Conservation (phyloP, 2,888 invertebrate species). For the Odontomyia ornata region DNA sequence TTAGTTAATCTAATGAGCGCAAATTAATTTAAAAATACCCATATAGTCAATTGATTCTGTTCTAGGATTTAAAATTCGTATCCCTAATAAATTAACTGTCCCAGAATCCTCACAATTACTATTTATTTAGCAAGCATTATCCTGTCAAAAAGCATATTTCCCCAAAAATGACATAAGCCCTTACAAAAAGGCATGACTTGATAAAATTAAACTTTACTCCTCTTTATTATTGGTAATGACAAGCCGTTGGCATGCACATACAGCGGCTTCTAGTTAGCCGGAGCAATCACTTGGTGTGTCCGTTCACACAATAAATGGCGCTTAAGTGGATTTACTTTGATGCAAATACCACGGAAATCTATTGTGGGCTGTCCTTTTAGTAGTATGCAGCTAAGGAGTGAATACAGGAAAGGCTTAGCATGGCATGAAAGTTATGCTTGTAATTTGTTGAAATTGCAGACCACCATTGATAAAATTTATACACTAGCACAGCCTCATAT, state of each 20-base stretch:
- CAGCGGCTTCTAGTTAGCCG: background rate
- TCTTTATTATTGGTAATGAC: background rate
- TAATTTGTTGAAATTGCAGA: background rate
- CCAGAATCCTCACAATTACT: no score
- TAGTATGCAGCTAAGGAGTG: background rate
- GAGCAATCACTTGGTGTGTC: background rate
- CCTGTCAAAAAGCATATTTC: background rate
- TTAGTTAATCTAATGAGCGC: no score
- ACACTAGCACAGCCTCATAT: background rate
- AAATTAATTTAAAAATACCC: no score
- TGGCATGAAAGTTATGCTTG: background rate
- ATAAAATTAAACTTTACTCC: conserved; percentile 20
- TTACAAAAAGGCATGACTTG: background rate
- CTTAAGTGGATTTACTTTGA: conserved; percentile 27
- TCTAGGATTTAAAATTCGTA: no score
- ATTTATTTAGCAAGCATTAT: no score
- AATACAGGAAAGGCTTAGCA: background rate
- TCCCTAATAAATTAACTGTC: no score
- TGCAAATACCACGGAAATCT: background rate
- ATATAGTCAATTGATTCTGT: no score
- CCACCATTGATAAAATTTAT: background rate
- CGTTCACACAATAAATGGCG: conserved; percentile 18
- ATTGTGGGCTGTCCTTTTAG: background rate
- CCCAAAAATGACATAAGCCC: background rate
- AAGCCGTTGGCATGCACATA: background rate